Base-by-base conservation (phyloP, 2,888 invertebrate genomes). In the Chymomyza fuscimana region DNA sequence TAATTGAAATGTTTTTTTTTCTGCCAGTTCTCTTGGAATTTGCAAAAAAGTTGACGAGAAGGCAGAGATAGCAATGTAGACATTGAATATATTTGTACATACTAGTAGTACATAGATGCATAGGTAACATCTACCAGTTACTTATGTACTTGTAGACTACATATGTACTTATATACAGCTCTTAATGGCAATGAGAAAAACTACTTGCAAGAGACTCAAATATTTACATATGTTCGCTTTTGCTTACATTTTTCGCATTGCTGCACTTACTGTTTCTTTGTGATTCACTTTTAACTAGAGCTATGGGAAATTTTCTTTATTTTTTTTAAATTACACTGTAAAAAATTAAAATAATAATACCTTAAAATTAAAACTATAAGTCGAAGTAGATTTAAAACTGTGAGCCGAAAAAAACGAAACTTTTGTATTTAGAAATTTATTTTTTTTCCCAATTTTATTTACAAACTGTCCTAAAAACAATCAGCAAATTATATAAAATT, bases 1-100 rank as follows among this genome's bases (percentile, higher is more conserved):
- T 74, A 70, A 82, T 84, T 67, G 76, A 84, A 81, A 79, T 72
- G 58, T 54, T 65, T 29, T 58, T 22, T 58, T 19, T 12, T 58
- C 29, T 56, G 19, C 56, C 25, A 46, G 65, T 50, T 61, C 58
- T 51, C 36, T 60, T 29, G 9, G 7, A 36, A 36, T 36, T 67
- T 75, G 36, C 46, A 63, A 76, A 79, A 72, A 60, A 80, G 72
- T 74, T 70, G 69, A 68, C 68, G 61, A 66, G 5, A 12, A 10
- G 6, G 40, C 12, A 12, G 12, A 12, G 40, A 10, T 5, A 12
- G 12, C 40, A 40, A 40, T 10, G 40, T 46, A 36, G 40, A 46
- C 10, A 46, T 12, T 1, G 12, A 12, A 46, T 46, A 12, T 46
- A 46, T 12, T 12, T 46, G 32, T 32, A 32, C 4, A 32, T 32